Base-by-base conservation (phyloP, 2,113 vertebrate species). In the Drymodes brunneopygia region DNA sequence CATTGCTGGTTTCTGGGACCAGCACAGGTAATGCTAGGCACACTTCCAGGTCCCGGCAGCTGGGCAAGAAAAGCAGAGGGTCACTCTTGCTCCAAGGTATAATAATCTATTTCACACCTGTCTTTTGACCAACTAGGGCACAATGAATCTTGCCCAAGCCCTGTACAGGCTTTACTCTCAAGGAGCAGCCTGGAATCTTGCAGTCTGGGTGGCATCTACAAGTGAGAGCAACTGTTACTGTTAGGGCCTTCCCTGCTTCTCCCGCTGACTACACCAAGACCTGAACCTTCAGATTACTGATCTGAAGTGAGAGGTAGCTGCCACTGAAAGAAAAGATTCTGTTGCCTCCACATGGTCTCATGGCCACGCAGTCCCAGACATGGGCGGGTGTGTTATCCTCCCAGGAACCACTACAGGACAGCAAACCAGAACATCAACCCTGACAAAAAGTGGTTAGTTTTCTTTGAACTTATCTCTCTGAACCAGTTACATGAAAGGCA, bases 21-120 rank as follows among this genome's bases (percentile, higher is more conserved):
- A 83, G 31, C 13, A 11, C 5, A 21, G 27, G 14, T 38, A 40
- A 11, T 25, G 33, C 71, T 62, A 6, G 0, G 0, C 19, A 88
- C 33, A 29, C 19, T 64, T 44, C 4, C 77, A 88, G 27, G 22
- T 36, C 38, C 31, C 20, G 53, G 45, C 29, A 58, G 47, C 22
- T 23, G 15, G 20, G 6, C 6, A 9, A 65, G 66, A 50, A 69
- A 38, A 54, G 9, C 25, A 53, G 6, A 42, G 15, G 35, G 24
- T 66, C 42, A 5, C 42, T 92, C 51, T 35, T 8, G 5, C 72
- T 78, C 56, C 38, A 15, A 31, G 53, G 20, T 1, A 0, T 15
- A 24, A 40, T 28, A 75, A 6, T 12, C 45, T 31, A 21, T 57
- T 89, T 75, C 62, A 56, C 24, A 74, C 7, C 40, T 36, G 35